Base-by-base conservation (phyloP, 2,113 vertebrate genomes). In the Centropristis striata region DNA sequence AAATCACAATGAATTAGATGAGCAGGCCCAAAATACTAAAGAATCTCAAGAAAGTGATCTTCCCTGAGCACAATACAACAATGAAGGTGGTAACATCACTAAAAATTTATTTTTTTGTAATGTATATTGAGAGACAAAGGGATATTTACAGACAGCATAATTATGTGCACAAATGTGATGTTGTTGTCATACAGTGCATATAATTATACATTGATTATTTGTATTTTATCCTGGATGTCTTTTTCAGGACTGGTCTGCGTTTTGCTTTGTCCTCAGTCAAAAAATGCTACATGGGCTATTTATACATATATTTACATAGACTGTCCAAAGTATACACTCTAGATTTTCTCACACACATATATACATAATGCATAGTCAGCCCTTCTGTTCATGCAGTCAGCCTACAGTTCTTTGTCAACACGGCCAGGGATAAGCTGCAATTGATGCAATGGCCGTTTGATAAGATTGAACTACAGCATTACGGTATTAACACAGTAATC, bases 301-400 rank as follows among this genome's bases (percentile, higher is more conserved):
- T 53, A 42, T 32, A 53, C 14, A 2, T 67, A 39, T 27, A 23
- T 69, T 63, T 67, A 20, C 54, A 54, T 2, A 1, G 16, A 28
- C 28, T 4, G 15, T n/a, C 37, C 9, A 15, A 36, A 44, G 12
- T 9, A 36, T 32, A 50, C 60, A 39, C 23, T 76, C n/a, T 18
- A 21, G 23, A 11, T 70, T 77, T 76, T 46, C 44, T 72, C 15
- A 1, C 55, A 63, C 63, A 61, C 41, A 68, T 23, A 65, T 50
- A 49, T 63, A 50, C 75, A 83, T 63, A 74, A 69, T 51, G 63
- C 58, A 65, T 28, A 37, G 50, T 84, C 81, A 79, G 71, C 36
- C 50, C 51, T 53, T 84, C 75, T 70, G 70, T 39, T 58, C 71
- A 28, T 53, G 58, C 63, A 57, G 41, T 53, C 54, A 21, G 28